Evolutionary conservation across 1,140 invertebrate species (phyloP).

Genomic region (Diabrotica undecimpunctata): DNA sequence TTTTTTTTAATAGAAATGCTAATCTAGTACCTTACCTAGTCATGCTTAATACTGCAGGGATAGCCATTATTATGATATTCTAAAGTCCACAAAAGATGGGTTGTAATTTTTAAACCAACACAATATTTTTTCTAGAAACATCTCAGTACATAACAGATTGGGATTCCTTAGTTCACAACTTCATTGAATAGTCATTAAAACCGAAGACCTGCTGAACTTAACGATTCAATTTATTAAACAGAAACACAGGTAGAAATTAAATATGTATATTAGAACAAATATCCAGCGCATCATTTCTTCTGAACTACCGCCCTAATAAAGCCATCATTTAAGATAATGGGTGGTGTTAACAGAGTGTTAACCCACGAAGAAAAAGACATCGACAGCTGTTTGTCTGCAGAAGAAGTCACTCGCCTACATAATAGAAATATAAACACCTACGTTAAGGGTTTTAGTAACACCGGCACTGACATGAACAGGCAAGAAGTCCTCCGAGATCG

Average conservation of each 20-base stretch:
- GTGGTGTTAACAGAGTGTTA: constrained; percentile 18
- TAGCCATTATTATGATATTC: no score
- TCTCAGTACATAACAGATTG: no score
- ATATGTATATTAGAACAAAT: neutral
- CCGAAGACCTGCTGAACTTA: no score
- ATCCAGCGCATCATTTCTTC: neutral
- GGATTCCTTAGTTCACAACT: no score
- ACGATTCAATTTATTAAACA: no score
- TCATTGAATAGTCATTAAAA: no score
- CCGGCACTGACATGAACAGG: constrained; percentile 18
- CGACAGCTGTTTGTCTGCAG: constrained; percentile 23
- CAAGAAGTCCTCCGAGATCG: constrained; percentile 1
- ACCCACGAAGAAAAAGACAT: constrained; percentile 17
- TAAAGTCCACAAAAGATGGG: no score
- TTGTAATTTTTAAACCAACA: no score
- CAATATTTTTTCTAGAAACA: no score
- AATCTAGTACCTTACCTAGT: no score
- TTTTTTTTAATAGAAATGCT: no score
- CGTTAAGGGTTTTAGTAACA: constrained; percentile 17
- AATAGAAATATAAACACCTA: constrained; percentile 24
- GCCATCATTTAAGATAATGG: constrained; percentile 22
- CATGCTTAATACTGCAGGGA: no score
- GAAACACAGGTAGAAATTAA: neutral
- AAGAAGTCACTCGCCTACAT: constrained; percentile 21
- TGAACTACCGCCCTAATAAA: constrained; percentile 17